Percentiles rank a stretch among this genome's conserved stretches.
Conservation (phyloP, 2,797 vertebrate species). For the Uromys caudimaculatus region DNA sequence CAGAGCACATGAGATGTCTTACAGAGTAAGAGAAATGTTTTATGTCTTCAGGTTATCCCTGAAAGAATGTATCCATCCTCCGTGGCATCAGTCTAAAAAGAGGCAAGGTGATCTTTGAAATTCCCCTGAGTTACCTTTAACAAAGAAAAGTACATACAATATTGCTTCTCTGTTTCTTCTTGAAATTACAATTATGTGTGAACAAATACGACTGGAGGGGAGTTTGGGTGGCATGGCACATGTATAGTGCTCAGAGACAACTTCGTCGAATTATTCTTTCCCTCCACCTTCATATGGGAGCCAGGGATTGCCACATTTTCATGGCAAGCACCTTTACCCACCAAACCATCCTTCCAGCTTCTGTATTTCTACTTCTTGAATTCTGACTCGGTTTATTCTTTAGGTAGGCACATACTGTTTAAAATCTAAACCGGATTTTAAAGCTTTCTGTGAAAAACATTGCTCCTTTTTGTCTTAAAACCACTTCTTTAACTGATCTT, state of each 20-base stretch:
- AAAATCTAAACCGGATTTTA: constrained; percentile 13
- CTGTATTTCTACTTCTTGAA: background rate
- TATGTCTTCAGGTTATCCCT: background rate
- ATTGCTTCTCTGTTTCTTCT: background rate
- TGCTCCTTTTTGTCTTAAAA: background rate
- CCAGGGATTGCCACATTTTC: background rate
- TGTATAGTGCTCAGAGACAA: background rate
- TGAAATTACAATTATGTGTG: background rate
- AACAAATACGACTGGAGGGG: background rate
- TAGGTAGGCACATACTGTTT: background rate
- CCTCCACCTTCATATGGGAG: background rate
- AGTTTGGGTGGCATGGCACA: background rate
- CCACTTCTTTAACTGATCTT: background rate
- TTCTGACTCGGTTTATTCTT: background rate
- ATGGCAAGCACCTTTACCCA: background rate
- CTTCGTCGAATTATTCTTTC: background rate
- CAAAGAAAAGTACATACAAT: background rate
- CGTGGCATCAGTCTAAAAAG: background rate
- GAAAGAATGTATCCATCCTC: background rate
- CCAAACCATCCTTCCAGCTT: background rate
- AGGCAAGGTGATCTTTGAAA: constrained; percentile 2
- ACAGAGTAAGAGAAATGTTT: constrained; percentile 19
- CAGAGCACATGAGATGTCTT: background rate
- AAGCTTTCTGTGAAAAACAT: background rate
- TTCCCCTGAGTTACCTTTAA: background rate